Base-by-base conservation (phyloP, 2,888 invertebrate genomes). In the Diaperis boleti region DNA sequence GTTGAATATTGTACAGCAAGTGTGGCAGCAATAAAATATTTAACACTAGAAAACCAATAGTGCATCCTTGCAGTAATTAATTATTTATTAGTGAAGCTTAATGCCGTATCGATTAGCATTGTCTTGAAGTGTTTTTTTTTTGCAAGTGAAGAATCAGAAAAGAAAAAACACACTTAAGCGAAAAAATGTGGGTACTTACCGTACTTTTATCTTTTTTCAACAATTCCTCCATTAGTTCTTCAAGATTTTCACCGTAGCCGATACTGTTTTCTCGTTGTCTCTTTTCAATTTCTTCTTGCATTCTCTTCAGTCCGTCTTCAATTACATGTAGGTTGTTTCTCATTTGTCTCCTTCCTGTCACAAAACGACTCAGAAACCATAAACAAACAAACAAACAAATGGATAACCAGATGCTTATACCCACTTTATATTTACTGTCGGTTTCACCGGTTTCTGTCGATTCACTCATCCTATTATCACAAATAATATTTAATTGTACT, bases 301-400 rank as follows among this genome's bases (percentile, higher is more conserved):
- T 74, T 39, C 71, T 70, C 59, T 70, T 74, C 49, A 81, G 62
- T 50, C 80, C 80, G 72, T 80, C 78, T 71, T 81, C 78, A 41
- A 79, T 79, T 26, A 74, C 75, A 50, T 76, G 74, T 52, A 81
- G 69, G 67, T 82, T 81, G 47, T 74, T 70, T 37, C 73, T 72
- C 39, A 80, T 71, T 45, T 75, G 75, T 49, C 74, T 68, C 47
- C 79, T 65, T 0, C 80, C 79, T 50, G 69, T 74, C 14, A 77
- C 59, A 62, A 79, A 77, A 45, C 72, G 76, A 15, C 68, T 74
- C 13, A 77, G 67, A 15, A 80, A 73, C 77, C 78, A 80, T 6
- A 75, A 59, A 44, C 78, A 78, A 3, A 76, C 62, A 15, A 76
- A 65, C 0, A 78, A 57, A 55, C 78, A 78, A 54, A 79, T 71